Conservation (phyloP, 2,888 invertebrate species). For the Euplexia lucipara region DNA sequence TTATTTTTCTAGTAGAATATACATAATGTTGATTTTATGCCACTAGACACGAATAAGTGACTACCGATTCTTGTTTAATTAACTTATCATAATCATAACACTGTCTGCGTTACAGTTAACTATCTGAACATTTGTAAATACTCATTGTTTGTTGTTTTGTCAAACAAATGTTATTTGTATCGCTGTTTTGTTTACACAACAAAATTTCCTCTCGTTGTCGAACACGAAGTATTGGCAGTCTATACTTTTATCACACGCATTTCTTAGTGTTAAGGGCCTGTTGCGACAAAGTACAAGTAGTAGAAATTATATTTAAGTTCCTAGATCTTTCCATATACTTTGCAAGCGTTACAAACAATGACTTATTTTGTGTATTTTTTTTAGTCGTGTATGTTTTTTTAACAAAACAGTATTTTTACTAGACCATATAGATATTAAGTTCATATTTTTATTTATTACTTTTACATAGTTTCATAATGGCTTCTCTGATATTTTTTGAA, state of each 20-base stretch:
- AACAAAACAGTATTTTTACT: too few relatives aligned
- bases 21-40: constrained; percentile 3
- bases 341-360: too few relatives aligned
- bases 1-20: too few relatives aligned
- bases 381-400: too few relatives aligned
- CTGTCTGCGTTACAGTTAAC: constrained; percentile 27
- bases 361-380: too few relatives aligned
- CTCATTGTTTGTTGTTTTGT: constrained; percentile 38
- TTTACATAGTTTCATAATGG: too few relatives aligned
- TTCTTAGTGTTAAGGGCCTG: constrained; percentile 15
- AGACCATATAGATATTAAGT: too few relatives aligned
- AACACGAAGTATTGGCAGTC: constrained; percentile 8
- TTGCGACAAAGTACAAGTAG: too few relatives aligned
- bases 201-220: constrained; percentile 37
- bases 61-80: not conserved
- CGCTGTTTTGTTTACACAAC: constrained; percentile 42
- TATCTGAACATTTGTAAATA: constrained; percentile 41
- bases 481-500: too few relatives aligned
- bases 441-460: too few relatives aligned
- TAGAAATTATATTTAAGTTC: too few relatives aligned
- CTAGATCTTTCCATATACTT: too few relatives aligned
- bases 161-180: constrained; percentile 50
- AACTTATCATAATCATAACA: constrained; percentile 12
- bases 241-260: constrained; percentile 16
- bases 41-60: constrained; percentile 7